A percentile compares a stretch with the other conserved stretches of the same genome.
Conservation (phyloP, 2,888 invertebrate species). For the Hoplodrina blanda region DNA sequence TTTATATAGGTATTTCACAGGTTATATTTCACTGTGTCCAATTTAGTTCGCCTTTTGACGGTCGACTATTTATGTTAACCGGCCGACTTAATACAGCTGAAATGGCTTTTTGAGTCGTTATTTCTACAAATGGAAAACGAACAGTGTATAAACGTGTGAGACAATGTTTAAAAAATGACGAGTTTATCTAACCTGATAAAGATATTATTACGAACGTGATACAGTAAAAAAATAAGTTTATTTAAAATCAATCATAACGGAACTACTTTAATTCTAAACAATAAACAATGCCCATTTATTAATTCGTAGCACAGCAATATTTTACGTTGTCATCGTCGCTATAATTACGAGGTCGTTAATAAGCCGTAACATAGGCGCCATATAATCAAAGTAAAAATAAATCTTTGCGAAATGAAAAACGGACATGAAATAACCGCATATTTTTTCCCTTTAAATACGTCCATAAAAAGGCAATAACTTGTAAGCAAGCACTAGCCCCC, state of each 20-base stretch:
- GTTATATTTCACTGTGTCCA: conserved; percentile 62
- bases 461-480: conserved; percentile 87
- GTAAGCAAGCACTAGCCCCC: conserved; percentile 84
- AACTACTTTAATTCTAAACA: conserved; percentile 41
- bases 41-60: conserved; percentile 60
- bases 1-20: conserved; percentile 72
- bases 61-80: conserved; percentile 52
- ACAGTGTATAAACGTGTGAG: background rate
- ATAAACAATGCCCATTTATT: conserved; percentile 73
- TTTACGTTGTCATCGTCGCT: conserved; percentile 81
- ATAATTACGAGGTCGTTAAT: conserved; percentile 87
- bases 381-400: conserved; percentile 88
- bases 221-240: background rate
- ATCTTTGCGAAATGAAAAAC: conserved; percentile 86
- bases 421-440: conserved; percentile 86
- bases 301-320: conserved; percentile 78
- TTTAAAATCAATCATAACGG: conserved; percentile 3
- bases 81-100: conserved; percentile 38
- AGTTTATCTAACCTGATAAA: conserved; percentile 6
- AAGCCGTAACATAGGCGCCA: conserved; percentile 83
- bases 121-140: conserved; percentile 34
- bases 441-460: conserved; percentile 85
- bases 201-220: background rate
- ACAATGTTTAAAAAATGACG: background rate
- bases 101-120: conserved; percentile 30